These are phyloP conservation scores for Cryptoprocta ferox DNA, from an alignment of 2,797 vertebrate genomes.

Conservation along the genomic window DNA sequence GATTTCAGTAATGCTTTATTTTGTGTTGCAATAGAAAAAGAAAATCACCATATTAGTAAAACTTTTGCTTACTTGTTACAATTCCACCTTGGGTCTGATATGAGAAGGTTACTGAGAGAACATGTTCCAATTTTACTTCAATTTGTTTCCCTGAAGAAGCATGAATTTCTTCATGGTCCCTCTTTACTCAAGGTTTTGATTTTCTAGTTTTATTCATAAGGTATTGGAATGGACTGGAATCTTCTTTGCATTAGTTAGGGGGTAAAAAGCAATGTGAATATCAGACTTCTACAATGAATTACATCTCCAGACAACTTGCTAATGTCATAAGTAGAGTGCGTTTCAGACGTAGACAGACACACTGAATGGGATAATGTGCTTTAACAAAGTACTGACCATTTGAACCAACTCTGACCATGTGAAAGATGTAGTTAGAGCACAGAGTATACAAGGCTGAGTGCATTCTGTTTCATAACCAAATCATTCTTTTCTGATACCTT, in stretches of 20 bases:
- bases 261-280: background rate
- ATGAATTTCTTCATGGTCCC: background rate
- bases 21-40: background rate
- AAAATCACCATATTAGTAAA: background rate
- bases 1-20: background rate
- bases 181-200: background rate
- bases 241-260: background rate
- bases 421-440: background rate
- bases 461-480: background rate
- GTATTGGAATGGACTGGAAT: background rate
- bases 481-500: background rate
- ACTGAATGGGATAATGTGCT: background rate
- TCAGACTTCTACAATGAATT: background rate
- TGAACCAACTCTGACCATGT: background rate
- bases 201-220: background rate
- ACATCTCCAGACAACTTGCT: background rate
- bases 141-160: background rate
- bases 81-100: background rate
- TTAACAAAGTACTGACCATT: background rate
- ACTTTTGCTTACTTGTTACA: background rate
- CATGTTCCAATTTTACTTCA: background rate
- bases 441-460: background rate
- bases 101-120: background rate
- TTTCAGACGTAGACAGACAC: background rate
- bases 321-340: background rate